Base-by-base conservation (phyloP, 2,113 vertebrate genomes). In the Phocoena sinus region DNA sequence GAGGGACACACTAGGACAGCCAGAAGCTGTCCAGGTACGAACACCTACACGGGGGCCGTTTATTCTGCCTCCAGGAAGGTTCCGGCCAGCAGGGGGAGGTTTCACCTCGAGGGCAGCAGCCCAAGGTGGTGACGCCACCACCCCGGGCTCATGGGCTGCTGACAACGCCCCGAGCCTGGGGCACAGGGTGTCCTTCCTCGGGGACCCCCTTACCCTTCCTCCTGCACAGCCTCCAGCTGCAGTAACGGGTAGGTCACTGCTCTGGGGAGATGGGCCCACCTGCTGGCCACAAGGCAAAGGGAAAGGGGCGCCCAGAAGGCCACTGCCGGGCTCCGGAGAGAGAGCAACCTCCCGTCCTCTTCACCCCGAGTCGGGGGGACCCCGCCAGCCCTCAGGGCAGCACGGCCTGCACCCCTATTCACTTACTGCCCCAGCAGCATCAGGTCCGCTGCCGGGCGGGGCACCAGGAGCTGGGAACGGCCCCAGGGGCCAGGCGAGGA, bases 11-110 rank as follows among this genome's bases (percentile, higher is more conserved):
- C 33, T 4, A 33, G 76, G 76, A 23, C 12, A 2, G 20, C 5
- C 1, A 1, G 76, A n/a, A 23, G 76, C 76, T 12, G 10, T 20
- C 17, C 17, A 0, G 28, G 2, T 6, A 77, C 5, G 0, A n/a
- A 79, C 7, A 0, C n/a, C 77, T 36, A 36, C 33, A 15, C 33
- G 8, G 33, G 50, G 2, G 3, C n/a, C 1, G 33, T 21, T 8
- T 0, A 53, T 4, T 15, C 50, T 2, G 1, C 20, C 50, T 53
- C 21, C 77, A 36, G 10, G 12, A 25, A 36, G 33, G 33, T 15
- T 21, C 53, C 3, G 0, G 20, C 47, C 6, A 0, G 12, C 50
- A 80, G 6, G 36, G 50, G 77, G 3, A 23, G 65, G 3, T 17
- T 67, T 33, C 65, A 33, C 31, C 31, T 67, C 65, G 63, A 33